Evolutionary conservation across 1,140 invertebrate genomes (phyloP).

Genomic region (Dinothrombium tinctorium): DNA sequence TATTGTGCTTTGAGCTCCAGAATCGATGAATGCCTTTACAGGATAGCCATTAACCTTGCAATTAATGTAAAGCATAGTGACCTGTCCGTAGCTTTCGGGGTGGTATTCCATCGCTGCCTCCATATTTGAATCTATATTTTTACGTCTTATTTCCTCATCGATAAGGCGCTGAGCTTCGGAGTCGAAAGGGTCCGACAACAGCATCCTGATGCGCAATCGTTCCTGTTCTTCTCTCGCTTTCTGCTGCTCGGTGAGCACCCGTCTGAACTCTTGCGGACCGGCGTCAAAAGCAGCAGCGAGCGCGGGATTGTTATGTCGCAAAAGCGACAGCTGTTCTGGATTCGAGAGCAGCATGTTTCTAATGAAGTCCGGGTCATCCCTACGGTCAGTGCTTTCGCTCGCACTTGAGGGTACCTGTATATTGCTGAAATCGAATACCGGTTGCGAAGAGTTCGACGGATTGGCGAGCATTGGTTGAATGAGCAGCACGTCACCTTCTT

Average conservation of each 20-base stretch:
- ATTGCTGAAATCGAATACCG: conserved; percentile 54
- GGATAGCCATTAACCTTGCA: conserved; percentile 83
- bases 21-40: conserved; percentile 94
- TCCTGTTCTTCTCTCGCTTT: conserved; percentile 50
- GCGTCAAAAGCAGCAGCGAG: conserved; percentile 67
- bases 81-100: conserved; percentile 89
- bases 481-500: conserved; percentile 66
- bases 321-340: conserved; percentile 63
- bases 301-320: conserved; percentile 79
- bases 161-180: conserved; percentile 77
- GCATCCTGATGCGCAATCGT: conserved; percentile 54
- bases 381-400: too few relatives aligned
- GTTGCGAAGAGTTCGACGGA: conserved; percentile 11
- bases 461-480: conserved; percentile 33
- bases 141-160: conserved; percentile 61
- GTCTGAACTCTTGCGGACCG: conserved; percentile 54
- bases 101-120: conserved; percentile 94
- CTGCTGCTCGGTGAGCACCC: conserved; percentile 48
- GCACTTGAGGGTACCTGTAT: conserved; percentile 40
- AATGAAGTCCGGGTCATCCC: conserved; percentile 68
- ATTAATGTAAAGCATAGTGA: conserved; percentile 90
- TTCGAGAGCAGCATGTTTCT: conserved; percentile 70
- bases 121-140: conserved; percentile 63
- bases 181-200: conserved; percentile 83
- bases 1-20: conserved; percentile 74